Conservation (phyloP, 2,113 vertebrate genomes). For the Oophaga pumilio region DNA sequence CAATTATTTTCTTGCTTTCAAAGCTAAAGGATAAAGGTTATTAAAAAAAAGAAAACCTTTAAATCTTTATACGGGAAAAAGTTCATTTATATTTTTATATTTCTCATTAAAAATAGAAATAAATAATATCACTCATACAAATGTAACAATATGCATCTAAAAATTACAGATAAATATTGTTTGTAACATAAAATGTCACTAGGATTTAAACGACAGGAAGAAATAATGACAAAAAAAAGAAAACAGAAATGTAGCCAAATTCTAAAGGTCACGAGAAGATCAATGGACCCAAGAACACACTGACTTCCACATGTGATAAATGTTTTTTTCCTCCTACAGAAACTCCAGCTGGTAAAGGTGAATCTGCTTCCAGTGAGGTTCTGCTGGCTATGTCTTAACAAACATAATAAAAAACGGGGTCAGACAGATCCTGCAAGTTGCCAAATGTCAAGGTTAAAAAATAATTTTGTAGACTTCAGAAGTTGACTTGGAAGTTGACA, state of each 20-base stretch:
- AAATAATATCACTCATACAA: no score
- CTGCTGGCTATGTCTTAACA: slow-evolving; percentile 5
- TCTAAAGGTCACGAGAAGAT: slow-evolving; percentile 40
- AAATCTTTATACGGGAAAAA: no score
- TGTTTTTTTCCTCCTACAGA: slow-evolving; percentile 17
- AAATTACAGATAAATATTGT: background rate
- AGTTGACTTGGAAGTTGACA: background rate
- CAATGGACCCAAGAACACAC: slow-evolving; percentile 13
- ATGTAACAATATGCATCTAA: background rate
- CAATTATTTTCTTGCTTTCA: no score
- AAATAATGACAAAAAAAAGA: background rate
- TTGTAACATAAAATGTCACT: background rate
- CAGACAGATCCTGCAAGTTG: slow-evolving; percentile 17
- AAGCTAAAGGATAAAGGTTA: no score
- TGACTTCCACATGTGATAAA: slow-evolving; percentile 43
- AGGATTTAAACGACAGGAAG: background rate
- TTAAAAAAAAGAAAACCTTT: no score
- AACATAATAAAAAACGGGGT: slow-evolving; percentile 44
- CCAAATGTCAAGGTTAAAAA: slow-evolving; percentile 51
- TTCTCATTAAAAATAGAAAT: no score
- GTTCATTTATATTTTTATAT: no score
- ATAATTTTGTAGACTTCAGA: background rate
- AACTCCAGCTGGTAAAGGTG: slow-evolving; percentile 19
- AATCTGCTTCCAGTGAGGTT: slow-evolving; percentile 24
- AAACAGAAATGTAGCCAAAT: background rate